Evolutionary conservation across 1,140 invertebrate species (phyloP), one percentile per base, ranked within the genome.

Genomic region (Archegozetes longisetosus): DNA sequence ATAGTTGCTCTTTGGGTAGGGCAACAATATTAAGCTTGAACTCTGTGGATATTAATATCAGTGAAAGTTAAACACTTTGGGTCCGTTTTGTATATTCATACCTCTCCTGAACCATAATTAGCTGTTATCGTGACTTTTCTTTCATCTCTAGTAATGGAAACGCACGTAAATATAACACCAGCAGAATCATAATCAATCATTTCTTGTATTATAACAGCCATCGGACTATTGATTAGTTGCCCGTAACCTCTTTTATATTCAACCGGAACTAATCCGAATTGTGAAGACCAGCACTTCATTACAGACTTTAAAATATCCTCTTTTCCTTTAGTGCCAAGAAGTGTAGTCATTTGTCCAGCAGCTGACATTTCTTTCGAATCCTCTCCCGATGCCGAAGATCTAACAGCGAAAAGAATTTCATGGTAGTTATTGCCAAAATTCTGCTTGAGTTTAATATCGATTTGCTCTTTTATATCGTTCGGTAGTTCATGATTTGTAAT

Each of bases 321-420:
- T 54, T 53, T n/a, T 20, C 68, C 72, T 25, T 70, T 69, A 32
- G 84, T 76, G 3, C 84, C 84, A 1, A 90, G 71, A 62, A 82
- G 78, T 0, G 84, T 88, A 48, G 80, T 78, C 71, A 89, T 85
- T 74, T 90, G 86, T 23, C 87, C 87, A n/a, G 87, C 86, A 3
- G 83, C 81, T 0, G 85, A 88, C 6, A 69, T 78, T 67, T 84
- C 83, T 58, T 80, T 77, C 4, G 80, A 80, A 72, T 90, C 86
- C 75, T 89, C 86, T 2, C 71, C 72, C 29, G 83, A 73, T 27
- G 81, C 85, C 68, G 80, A 82, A 2, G 79, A 81, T 54, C 80
- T 66, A 17, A 82, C 74, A 23, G 79, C 78, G 65, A 78, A 70
- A 48, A 52, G 14, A 4, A 9, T 28, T 6, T 52, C 20, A 9